Evolutionary conservation across 2,797 vertebrate genomes (phyloP), one percentile per base, ranked within the genome.

Genomic region (Enteromius viviparus): DNA sequence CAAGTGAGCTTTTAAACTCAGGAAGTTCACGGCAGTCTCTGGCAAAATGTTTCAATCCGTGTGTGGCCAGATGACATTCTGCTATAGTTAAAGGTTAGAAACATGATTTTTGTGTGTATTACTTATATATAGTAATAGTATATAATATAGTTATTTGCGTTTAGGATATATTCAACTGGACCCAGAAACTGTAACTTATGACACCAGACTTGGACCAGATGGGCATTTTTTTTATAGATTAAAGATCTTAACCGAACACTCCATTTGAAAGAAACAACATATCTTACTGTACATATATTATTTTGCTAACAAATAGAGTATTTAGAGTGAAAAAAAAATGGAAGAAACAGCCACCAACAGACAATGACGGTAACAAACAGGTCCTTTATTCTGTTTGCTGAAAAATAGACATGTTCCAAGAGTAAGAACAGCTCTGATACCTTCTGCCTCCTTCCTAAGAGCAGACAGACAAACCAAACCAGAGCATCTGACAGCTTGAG

Each of bases 401-500:
- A 92, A 92, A 94, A 93, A 92, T 90, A 93, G 84, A 92, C 86
- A 90, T 42, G 78, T 78, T 78, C 87, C 76, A 78, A 85, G 82
- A 89, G 79, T 88, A 76, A 77, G 83, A 78, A 78, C 88, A 83
- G 86, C 81, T 87, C 37, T 45, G 78, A 47, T 78, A 76, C 1
- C 78, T 76, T 86, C 14, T 78, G 23, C 58, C 32, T 21, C 53
- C 64, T 76, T 76, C 51, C n/a, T 53, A 81, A 47, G 26, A 82
- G 37, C 6, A 72, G 55, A 34, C 1, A 2, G 5, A 55, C 26
- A 10, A 64, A 49, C 19, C 17, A 82, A 74, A 66, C 75, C 37
- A 74, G 23, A 78, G 14, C 14, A 29, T 64, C 55, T 45, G 19
- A 69, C 53, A 66, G 19, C 55, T 45, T 72, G 21, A 78, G 62